Evolutionary conservation across 2,797 vertebrate species (phyloP).

Genomic region (Enteromius anoplus): DNA sequence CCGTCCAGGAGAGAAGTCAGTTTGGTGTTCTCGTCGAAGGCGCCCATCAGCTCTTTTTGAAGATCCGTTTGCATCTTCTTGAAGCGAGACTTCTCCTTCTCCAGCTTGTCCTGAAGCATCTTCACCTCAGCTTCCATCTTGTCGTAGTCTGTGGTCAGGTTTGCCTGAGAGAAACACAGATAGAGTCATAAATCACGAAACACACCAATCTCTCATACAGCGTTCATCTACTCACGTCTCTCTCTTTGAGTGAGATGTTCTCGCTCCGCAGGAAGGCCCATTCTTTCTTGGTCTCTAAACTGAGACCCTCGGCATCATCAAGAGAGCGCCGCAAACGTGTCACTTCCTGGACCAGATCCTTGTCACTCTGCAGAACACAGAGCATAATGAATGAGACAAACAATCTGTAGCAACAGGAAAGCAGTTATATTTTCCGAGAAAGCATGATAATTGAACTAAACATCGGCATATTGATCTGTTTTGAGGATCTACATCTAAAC

Average conservation of each 20-base stretch:
- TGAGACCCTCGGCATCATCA: slow-evolving; percentile 82
- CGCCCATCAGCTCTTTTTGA: slow-evolving; percentile 74
- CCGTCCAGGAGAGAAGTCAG: slow-evolving; percentile 81
- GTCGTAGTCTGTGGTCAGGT: slow-evolving; percentile 57
- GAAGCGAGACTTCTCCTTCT: slow-evolving; percentile 66
- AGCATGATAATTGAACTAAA: background rate
- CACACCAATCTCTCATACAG: background rate
- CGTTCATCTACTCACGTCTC: slow-evolving; percentile 71
- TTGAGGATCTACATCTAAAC: too few species aligned
- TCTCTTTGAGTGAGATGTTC: slow-evolving; percentile 83
- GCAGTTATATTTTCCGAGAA: background rate
- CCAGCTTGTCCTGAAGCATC: slow-evolving; percentile 64
- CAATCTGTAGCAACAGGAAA: too few species aligned
- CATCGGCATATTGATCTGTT: background rate
- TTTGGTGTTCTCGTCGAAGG: slow-evolving; percentile 85
- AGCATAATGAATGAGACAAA: background rate
- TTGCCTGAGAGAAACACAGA: slow-evolving; percentile 57
- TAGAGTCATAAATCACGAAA: background rate
- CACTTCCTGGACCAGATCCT: slow-evolving; percentile 80
- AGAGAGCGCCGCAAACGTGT: slow-evolving; percentile 83
- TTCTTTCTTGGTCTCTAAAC: slow-evolving; percentile 88
- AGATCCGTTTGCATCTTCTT: slow-evolving; percentile 75
- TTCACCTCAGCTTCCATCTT: slow-evolving; percentile 69
- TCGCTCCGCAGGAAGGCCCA: slow-evolving; percentile 87
- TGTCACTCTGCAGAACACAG: slow-evolving; percentile 72